Evolutionary conservation across 2,797 vertebrate species (phyloP).

Genomic region (Cyprinella venusta): DNA sequence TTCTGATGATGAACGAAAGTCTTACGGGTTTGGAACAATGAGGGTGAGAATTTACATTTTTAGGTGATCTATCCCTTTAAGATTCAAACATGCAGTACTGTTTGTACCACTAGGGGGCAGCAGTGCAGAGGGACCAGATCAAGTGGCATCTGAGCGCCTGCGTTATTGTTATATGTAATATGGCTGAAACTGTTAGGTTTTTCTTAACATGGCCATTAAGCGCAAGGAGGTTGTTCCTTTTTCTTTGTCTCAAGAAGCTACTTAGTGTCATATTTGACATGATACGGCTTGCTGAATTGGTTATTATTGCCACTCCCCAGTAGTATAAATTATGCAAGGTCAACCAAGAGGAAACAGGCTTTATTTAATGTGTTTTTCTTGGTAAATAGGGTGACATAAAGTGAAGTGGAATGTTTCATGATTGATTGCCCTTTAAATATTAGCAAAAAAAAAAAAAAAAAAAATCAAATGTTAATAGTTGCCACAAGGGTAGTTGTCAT

Average conservation of each 20-base stretch:
- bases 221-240: neutral
- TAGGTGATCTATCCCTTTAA: neutral
- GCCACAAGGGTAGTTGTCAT: constrained; percentile 36
- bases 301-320: neutral
- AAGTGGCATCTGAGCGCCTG: neutral
- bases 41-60: neutral
- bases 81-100: neutral
- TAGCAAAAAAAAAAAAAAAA: neutral
- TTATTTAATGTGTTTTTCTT: constrained; percentile 4
- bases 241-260: neutral
- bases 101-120: constrained; percentile 22
- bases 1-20: neutral
- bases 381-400: neutral
- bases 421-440: constrained; percentile 17
- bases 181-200: neutral
- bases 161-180: neutral
- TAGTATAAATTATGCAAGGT: neutral
- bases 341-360: neutral
- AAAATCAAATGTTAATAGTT: constrained; percentile 29
- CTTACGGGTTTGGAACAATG: neutral
- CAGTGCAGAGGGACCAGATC: constrained; percentile 1
- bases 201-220: neutral
- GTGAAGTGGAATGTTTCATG: neutral
- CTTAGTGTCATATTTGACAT: neutral
- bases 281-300: constrained; percentile 3